Evolutionary conservation across 2,113 vertebrate genomes (phyloP).

Genomic region (Peromyscus polionotus): DNA sequence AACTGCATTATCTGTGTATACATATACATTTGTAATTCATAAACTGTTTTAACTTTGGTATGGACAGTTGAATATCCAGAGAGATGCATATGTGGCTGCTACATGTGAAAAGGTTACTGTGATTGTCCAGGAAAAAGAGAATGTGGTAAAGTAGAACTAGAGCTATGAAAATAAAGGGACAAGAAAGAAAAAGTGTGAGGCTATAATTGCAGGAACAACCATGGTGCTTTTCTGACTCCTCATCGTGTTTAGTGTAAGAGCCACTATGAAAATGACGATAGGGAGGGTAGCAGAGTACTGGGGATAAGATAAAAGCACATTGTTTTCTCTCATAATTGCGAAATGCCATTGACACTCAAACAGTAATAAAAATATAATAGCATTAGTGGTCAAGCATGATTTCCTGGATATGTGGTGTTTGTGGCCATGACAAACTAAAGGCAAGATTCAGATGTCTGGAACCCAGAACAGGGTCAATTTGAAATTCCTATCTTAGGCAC

Average conservation of each 20-base stretch:
- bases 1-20: not conserved
- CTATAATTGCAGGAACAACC: not conserved
- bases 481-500: not conserved
- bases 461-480: not conserved
- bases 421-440: not conserved
- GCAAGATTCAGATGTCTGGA: not conserved
- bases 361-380: not conserved
- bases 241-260: not conserved
- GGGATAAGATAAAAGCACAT: not conserved
- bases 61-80: not conserved
- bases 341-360: not conserved
- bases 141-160: not conserved
- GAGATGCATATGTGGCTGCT: not conserved
- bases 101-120: not conserved
- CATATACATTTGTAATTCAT: not conserved
- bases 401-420: not conserved
- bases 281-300: not conserved
- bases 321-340: not conserved
- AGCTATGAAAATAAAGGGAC: not conserved
- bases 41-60: not conserved
- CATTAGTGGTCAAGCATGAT: rapidly evolving
- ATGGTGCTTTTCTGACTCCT: not conserved
- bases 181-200: not conserved
- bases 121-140: not conserved
- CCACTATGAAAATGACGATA: not conserved